Evolutionary conservation across 2,797 vertebrate species (phyloP).

Genomic region (Brachymystax lenok): DNA sequence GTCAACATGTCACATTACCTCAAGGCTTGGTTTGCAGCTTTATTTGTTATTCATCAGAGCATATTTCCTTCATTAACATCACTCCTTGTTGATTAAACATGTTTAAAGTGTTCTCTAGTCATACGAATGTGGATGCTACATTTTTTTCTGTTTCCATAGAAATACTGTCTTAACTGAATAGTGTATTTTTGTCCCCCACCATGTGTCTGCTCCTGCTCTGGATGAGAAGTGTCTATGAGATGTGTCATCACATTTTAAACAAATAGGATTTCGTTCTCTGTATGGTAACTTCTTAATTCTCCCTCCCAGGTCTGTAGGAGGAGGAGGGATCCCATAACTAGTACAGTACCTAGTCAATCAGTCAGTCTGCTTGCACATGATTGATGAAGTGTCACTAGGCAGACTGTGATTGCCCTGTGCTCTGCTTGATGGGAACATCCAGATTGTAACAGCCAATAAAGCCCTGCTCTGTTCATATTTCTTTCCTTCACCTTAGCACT

Average conservation of each 20-base stretch:
- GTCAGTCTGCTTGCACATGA: conserved; percentile 26
- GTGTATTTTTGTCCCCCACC: background rate
- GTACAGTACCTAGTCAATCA: background rate
- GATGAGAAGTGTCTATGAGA: background rate
- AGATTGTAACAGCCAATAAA: conserved; percentile 42
- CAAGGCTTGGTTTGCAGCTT: background rate
- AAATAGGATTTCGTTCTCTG: background rate
- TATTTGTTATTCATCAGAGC: background rate
- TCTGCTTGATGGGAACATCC: conserved; percentile 32
- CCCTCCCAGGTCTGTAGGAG: background rate
- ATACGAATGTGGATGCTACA: background rate
- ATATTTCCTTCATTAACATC: background rate
- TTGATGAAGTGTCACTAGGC: conserved; percentile 35
- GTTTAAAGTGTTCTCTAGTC: background rate
- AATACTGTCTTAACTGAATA: background rate
- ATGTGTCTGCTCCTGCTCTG: background rate
- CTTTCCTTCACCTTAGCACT: conserved; percentile 23
- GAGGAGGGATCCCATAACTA: background rate
- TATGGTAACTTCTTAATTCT: background rate
- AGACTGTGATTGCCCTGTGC: conserved; percentile 31
- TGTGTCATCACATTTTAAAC: background rate
- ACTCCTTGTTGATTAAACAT: background rate
- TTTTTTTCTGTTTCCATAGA: no score
- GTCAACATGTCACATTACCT: no score
- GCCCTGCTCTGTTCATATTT: conserved; percentile 30